Conservation (phyloP, 2,888 invertebrate genomes). For the Andrena haemorrhoa region DNA sequence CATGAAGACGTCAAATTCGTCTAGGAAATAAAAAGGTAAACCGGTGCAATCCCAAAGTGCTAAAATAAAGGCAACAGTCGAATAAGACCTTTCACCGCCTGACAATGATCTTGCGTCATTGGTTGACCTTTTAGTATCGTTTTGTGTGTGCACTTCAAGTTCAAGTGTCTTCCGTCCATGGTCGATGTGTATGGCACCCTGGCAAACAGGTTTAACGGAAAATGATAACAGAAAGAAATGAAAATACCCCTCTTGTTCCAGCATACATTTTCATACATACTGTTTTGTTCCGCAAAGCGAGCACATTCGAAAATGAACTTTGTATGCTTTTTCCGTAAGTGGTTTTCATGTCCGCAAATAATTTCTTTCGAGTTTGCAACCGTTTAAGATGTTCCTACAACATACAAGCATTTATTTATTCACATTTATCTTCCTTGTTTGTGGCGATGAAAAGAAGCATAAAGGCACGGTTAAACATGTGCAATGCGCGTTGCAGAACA, state of each 20-base stretch:
- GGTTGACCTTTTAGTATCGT: conserved; percentile 84
- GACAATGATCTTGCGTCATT: conserved; percentile 91
- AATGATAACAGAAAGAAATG: neutral
- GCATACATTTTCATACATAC: conserved; percentile 80
- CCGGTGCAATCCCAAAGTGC: conserved; percentile 97
- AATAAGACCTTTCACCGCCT: conserved; percentile 97
- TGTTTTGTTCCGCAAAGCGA: conserved; percentile 87
- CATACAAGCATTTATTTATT: neutral
- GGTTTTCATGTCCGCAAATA: conserved; percentile 83
- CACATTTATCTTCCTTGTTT: neutral
- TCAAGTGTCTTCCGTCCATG: conserved; percentile 85
- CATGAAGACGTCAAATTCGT: conserved; percentile 99
- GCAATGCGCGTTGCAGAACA: too few species aligned
- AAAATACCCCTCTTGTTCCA: neutral
- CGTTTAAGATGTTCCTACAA: conserved; percentile 78
- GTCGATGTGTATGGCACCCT: conserved; percentile 88
- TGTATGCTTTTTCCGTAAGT: conserved; percentile 83
- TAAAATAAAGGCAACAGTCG: conserved; percentile 97
- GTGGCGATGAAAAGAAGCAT: neutral
- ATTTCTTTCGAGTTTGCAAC: conserved; percentile 77
- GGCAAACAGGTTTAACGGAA: conserved; percentile 32
- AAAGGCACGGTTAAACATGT: too few species aligned
- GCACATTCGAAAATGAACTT: conserved; percentile 86
- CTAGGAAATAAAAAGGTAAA: conserved; percentile 96
- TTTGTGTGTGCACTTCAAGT: conserved; percentile 87